These are phyloP conservation scores for Callocephalon fimbriatum DNA, from an alignment of 2,113 vertebrate genomes.

Conservation along the genomic window DNA sequence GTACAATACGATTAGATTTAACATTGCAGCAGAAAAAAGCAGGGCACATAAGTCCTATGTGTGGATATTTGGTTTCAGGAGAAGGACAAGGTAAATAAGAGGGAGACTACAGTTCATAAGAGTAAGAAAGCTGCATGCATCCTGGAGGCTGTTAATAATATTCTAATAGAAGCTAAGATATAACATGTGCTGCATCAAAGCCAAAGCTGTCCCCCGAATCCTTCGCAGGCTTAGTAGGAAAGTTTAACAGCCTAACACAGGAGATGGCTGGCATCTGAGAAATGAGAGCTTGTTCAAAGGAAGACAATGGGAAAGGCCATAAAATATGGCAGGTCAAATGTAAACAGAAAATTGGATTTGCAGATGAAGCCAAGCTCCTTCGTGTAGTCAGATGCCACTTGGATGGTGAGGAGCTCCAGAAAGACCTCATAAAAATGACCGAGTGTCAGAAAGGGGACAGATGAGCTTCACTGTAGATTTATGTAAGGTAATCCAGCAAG, in stretches of 20 bases:
- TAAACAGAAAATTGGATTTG: background rate
- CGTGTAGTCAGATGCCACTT: background rate
- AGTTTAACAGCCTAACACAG: background rate
- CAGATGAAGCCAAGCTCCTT: background rate
- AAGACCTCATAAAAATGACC: conserved; percentile 26
- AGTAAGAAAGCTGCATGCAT: background rate
- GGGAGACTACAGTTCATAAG: background rate
- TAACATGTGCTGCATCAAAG: background rate
- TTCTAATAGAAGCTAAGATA: background rate
- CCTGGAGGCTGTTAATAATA: background rate
- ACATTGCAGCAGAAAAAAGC: background rate
- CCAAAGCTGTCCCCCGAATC: background rate
- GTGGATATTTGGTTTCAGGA: background rate
- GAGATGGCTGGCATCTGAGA: background rate
- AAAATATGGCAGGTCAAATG: background rate
- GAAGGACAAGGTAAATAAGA: background rate
- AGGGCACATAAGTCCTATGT: background rate
- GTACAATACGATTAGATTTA: background rate
- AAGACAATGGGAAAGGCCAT: background rate
- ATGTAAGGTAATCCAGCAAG: background rate
- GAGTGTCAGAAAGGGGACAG: background rate
- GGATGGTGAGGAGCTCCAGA: background rate
- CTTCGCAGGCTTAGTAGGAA: background rate
- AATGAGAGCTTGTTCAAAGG: background rate
- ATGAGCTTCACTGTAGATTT: background rate